Percentiles rank a stretch among this genome's conserved stretches.
phyloP scores from a whole-genome alignment of 2,797 vertebrate genomes.

The Philypnodon macrostomus region DNA sequence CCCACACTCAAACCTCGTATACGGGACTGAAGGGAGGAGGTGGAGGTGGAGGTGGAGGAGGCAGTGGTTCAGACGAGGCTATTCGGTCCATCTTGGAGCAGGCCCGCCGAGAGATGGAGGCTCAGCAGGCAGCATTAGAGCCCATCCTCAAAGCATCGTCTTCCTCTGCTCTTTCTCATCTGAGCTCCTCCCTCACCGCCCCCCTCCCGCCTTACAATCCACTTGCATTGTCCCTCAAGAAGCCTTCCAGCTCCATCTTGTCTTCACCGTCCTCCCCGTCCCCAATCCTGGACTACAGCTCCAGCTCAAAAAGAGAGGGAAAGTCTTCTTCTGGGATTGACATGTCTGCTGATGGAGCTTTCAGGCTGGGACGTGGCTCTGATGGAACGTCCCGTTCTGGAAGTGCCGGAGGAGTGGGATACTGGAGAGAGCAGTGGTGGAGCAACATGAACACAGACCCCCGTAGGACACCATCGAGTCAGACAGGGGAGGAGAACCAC shows the following conservation, averaged over 20 bases:
- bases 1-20: constrained; percentile 82
- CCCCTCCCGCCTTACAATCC: constrained; percentile 85
- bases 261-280: constrained; percentile 78
- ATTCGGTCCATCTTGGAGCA: constrained; percentile 96
- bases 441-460: constrained; percentile 84
- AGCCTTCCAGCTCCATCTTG: constrained; percentile 74
- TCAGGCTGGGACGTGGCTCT: constrained; percentile 74
- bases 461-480: constrained; percentile 68
- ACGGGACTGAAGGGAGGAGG: constrained; percentile 80
- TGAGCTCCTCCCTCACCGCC: constrained; percentile 74
- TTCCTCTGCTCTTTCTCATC: constrained; percentile 74
- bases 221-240: constrained; percentile 89
- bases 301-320: constrained; percentile 83
- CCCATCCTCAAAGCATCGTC: constrained; percentile 88
- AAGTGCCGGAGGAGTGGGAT: constrained; percentile 76
- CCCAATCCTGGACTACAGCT: constrained; percentile 81
- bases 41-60: constrained; percentile 48
- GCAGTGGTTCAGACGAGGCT: constrained; percentile 85
- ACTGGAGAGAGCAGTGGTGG: constrained; percentile 96
- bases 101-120: constrained; percentile 94
- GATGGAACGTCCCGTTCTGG: constrained; percentile 63
- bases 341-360: constrained; percentile 76
- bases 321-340: constrained; percentile 77
- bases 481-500: constrained; percentile 81
- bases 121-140: constrained; percentile 90